Evolutionary conservation across 2,113 vertebrate species (phyloP).

Genomic region (Pterocles burchelli): DNA sequence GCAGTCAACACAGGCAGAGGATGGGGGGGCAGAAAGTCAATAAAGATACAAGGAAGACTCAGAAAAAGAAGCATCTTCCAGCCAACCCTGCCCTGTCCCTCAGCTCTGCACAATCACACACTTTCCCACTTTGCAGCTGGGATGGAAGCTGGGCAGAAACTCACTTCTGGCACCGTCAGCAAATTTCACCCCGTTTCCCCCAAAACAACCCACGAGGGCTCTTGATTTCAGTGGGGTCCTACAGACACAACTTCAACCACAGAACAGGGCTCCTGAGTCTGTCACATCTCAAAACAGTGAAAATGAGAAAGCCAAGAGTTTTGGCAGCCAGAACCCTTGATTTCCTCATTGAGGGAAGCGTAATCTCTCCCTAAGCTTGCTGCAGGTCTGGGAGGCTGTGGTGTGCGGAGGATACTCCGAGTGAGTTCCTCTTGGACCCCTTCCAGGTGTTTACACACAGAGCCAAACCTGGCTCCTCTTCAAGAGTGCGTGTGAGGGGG

Average conservation of each 20-base stretch:
- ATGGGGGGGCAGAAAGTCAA: background rate
- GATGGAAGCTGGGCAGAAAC: background rate
- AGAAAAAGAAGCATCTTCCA: background rate
- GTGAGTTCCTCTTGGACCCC: constrained; percentile 73
- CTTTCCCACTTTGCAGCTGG: background rate
- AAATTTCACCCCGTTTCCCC: background rate
- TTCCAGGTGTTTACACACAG: constrained; percentile 81
- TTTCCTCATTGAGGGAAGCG: constrained; percentile 74
- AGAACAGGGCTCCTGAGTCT: constrained; percentile 11
- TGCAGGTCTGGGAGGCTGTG: constrained; percentile 67
- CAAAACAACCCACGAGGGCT: background rate
- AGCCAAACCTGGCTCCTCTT: constrained; percentile 77
- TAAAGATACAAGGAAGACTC: background rate
- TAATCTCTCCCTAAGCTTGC: constrained; percentile 71
- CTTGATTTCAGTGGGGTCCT: background rate
- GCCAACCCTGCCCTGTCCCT: background rate
- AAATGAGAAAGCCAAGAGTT: constrained; percentile 59
- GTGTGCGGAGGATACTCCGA: constrained; percentile 66
- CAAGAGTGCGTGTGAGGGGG: background rate
- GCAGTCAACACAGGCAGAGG: background rate
- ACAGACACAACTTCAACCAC: background rate
- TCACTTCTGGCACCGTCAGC: background rate
- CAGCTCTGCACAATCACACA: background rate
- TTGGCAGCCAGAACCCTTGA: constrained; percentile 69
- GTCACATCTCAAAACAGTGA: constrained; percentile 60